Conservation (phyloP, 2,113 vertebrate genomes). For the Fulmarus glacialis region DNA sequence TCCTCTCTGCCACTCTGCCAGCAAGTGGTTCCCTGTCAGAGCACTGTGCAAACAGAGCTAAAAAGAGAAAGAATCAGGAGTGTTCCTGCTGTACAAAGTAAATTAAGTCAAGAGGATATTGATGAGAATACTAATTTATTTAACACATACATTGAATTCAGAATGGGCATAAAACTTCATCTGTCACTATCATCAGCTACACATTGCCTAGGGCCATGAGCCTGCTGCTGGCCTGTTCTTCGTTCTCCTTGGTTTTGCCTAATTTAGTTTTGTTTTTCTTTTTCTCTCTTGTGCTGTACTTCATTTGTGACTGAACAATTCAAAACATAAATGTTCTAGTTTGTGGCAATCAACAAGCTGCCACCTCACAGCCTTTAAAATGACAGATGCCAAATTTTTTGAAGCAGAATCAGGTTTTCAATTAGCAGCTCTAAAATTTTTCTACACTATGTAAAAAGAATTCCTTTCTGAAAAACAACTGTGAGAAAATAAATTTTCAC, state of each 20-base stretch:
- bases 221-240: not conserved
- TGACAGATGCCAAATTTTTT: not conserved
- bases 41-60: not conserved
- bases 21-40: not conserved
- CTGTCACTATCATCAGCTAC: not conserved
- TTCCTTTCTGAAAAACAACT: not conserved
- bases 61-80: not conserved
- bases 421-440: not conserved
- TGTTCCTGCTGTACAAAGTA: not conserved
- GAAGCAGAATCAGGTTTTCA: not conserved
- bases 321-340: not conserved
- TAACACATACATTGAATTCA: not conserved
- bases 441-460: not conserved
- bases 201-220: not conserved
- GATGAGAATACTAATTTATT: conserved; percentile 46
- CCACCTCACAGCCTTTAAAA: not conserved
- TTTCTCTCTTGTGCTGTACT: not conserved
- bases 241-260: not conserved
- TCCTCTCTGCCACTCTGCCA: not conserved
- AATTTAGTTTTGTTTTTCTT: not conserved
- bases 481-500: not conserved
- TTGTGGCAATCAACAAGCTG: not conserved
- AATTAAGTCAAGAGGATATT: conserved; percentile 35
- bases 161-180: conserved; percentile 3
- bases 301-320: not conserved